phyloP scores from a whole-genome alignment of 2,113 vertebrate genomes.

The Ailurus styani region DNA sequence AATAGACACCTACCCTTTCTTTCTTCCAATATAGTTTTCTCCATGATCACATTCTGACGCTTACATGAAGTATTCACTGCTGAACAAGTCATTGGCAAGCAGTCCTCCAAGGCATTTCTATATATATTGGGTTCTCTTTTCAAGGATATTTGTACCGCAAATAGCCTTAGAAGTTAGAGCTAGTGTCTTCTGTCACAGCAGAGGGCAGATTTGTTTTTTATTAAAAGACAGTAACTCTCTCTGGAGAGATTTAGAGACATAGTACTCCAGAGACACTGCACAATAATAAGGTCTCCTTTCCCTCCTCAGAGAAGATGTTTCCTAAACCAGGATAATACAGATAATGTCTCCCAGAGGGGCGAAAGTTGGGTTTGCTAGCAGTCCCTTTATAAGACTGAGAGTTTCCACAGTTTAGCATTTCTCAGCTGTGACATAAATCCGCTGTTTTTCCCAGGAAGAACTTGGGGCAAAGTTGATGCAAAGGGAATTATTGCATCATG shows the following conservation, averaged over 20 bases:
- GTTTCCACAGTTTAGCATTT: neutral
- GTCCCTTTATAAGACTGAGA: neutral
- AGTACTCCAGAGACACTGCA: neutral
- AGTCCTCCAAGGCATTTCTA: neutral
- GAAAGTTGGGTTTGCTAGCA: neutral
- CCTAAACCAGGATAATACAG: neutral
- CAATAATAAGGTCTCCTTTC: neutral
- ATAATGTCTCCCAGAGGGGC: neutral
- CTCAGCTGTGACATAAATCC: neutral
- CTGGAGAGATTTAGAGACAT: neutral
- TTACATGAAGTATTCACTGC: neutral
- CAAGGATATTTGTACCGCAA: neutral
- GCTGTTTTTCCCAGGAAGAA: neutral
- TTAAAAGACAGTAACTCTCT: neutral
- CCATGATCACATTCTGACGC: neutral
- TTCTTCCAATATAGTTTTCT: neutral
- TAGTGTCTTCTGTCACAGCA: neutral
- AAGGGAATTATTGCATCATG: neutral
- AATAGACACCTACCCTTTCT: neutral
- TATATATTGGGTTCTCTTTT: neutral
- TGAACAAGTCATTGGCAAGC: neutral
- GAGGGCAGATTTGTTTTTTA: neutral
- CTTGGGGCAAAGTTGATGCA: neutral
- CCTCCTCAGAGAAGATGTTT: neutral
- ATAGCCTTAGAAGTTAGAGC: neutral